Evolutionary conservation across 2,113 vertebrate species (phyloP), one percentile per base, ranked within the genome.

Genomic region (Mastomys natalensis): DNA sequence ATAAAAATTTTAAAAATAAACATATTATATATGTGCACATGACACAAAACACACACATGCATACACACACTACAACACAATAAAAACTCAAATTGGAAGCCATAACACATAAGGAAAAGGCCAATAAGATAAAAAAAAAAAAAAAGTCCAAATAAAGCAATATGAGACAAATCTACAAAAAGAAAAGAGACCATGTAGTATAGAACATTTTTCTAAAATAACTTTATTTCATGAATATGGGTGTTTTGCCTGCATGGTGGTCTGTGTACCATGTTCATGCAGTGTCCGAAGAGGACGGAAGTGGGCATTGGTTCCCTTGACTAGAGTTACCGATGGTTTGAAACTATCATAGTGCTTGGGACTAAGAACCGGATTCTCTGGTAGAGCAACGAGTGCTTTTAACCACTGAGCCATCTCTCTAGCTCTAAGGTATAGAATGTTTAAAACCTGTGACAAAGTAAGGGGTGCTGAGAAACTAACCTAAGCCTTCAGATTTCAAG

Each of bases 401-500:
- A 62, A 62, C 15, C 81, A 84, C 15, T 31, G 40, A 64, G n/a
- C 7, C 58, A 84, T 31, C 15, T 62, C 24, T 45, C n/a, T 11
- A 84, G 24, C 15, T 16, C 55, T 26, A 62, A 84, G 24, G 26
- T 43, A 9, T 9, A 84, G 24, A 62, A 62, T 31, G 37, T 43
- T 40, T 43, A 16, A 22, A 89, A 95, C 68, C 26, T 76, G 12
- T 40, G 17, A 90, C 31, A 40, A 81, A 68, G 15, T 10, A 74
- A 58, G 68, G 0, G 0, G 3, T 74, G 0, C 37, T 31, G 17
- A 40, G 34, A 77, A 90, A 85, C 19, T 15, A 48, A 93, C 21
- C 15, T 11, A 37, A 45, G 5, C 22, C 40, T 81, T 90, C 72
- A 95, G 11, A 88, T 62, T 96, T 97, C 85, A 94, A 88, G 2